Base-by-base conservation (phyloP, 2,888 invertebrate genomes). In the Ennomos quercinarius region DNA sequence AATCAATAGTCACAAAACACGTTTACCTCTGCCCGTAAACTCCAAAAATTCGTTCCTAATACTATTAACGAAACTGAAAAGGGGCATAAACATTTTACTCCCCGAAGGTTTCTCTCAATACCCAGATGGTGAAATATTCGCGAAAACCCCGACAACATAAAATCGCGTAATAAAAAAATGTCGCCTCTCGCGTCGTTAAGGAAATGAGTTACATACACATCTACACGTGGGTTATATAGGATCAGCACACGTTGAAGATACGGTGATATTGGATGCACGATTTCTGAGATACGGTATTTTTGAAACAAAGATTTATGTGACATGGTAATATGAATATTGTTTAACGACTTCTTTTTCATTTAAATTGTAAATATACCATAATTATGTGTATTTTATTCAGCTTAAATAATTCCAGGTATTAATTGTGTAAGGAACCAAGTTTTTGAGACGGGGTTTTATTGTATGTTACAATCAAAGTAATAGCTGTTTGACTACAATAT, bases 171-270 rank as follows among this genome's bases (percentile, higher is more conserved):
- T 75, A 76, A 74, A 73, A 74, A 77, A 68, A 64, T 61, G 72
- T 72, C 74, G 68, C 66, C 67, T 71, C 70, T 68, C 77, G 68
- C 74, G 68, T 83, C 81, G 84, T 84, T 82, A 83, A 83, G 83
- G 83, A 83, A 84, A 85, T 84, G 82, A 84, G 79, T 80, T 72
- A 78, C 72, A 72, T 68, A 71, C 59, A 69, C 51, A 59, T 57
- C 54, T 53, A 63, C 66, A 57, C 53, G 58, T 63, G 66, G 66
- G 51, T 66, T 47, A 44, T 57, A 40, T 50, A 66, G 57, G 45
- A 37, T 13, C 38, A 42, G 38, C 51, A 58, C 49, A 59, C 44
- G 57, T 57, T 64, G 54, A 12, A 41, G 37, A 46, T 38, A 42
- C 37, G 9, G 49, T 42, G 38, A 11, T 44, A 37, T 44, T 27